Base-by-base conservation (phyloP, 2,888 invertebrate genomes). In the Cybosia mesomella region DNA sequence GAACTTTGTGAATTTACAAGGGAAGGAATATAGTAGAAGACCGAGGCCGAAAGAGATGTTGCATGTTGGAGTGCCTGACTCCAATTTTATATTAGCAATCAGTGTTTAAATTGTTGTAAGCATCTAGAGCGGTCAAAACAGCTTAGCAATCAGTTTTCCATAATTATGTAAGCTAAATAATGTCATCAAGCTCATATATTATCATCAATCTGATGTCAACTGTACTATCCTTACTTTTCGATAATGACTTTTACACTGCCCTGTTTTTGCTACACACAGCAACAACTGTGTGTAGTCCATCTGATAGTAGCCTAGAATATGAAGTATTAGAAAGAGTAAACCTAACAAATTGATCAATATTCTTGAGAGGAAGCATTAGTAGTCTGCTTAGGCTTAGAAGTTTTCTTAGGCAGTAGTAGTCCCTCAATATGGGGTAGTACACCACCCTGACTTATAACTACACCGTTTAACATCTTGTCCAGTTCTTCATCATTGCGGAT, bases 401-500 rank as follows among this genome's bases (percentile, higher is more conserved):
- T 96, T 83, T 97, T 97, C 91, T 97, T 97, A 0, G 97, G 97
- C 71, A 98, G 86, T 1, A 98, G 92, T 21, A 97, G 96, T 4
- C 97, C 96, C 83, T 97, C 97, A 77, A 98, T 98, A 84, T 97
- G 97, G 0, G 98, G 98, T 84, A 98, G 88, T 0, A 98, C 98
- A 81, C 98, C 98, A 71, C 98, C 98, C 90, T 98, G 97, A 32
- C 97, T 96, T 85, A 98, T 98, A 22, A 97, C 98, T 2, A 98
- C 98, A 57, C 97, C 97, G 0, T 96, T 95, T 8, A 98, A 89
- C 64, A 98, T 93, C 87, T 96, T 97, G 89, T 97, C 97, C 83
- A 98, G 92, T 84, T 98, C 98, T 81, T 98, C 97, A 87, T 98
- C 98, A 88, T 97, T 98, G 21, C 97, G 95, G 73, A 98, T 96